Conservation (phyloP, 2,113 vertebrate species). For the Dromiciops gliroides region DNA sequence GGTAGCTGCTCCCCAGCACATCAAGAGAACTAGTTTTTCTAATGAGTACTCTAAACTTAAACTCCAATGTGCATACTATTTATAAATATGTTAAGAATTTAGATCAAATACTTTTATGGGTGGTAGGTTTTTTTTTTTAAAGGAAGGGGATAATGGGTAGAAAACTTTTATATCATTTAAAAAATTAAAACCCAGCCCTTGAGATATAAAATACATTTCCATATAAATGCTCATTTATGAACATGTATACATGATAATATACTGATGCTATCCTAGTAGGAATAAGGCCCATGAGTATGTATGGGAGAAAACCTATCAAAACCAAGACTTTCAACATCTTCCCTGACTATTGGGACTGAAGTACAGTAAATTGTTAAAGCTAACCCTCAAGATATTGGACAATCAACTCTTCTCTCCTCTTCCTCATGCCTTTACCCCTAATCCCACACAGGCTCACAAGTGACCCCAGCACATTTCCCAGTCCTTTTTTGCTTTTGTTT, state of each 20-base stretch:
- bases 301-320: background rate
- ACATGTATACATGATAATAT: background rate
- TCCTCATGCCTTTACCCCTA: background rate
- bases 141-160: background rate
- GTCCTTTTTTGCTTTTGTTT: constrained; percentile 54
- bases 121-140: constrained; percentile 30
- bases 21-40: constrained; percentile 44
- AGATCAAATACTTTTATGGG: constrained; percentile 69
- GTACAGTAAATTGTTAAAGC: background rate
- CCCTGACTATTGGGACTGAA: background rate
- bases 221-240: background rate
- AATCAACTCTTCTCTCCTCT: background rate
- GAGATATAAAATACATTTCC: constrained; percentile 46
- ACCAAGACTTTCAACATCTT: background rate
- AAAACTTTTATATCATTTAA: constrained; percentile 73
- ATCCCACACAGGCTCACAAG: background rate
- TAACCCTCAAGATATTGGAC: background rate
- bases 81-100: constrained; percentile 76
- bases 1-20: background rate
- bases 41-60: constrained; percentile 58
- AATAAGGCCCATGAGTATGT: background rate
- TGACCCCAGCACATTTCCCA: background rate
- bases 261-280: background rate
- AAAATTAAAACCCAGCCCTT: constrained; percentile 79
- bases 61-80: constrained; percentile 60